Evolutionary conservation across 2,797 vertebrate genomes (phyloP).

Genomic region (Gobio occitaniae): DNA sequence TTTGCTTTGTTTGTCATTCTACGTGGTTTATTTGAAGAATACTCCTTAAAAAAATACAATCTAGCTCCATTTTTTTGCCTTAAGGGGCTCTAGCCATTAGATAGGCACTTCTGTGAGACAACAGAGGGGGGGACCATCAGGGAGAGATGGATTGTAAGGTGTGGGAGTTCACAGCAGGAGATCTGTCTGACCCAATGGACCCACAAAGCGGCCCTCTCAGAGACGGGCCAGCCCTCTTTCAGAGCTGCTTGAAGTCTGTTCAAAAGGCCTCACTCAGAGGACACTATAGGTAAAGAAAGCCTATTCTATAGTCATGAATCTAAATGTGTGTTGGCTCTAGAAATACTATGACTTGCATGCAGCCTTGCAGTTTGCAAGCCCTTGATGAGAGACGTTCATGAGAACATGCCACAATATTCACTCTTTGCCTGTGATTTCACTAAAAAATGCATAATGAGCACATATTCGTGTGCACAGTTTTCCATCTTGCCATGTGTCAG

Average conservation of each 20-base stretch:
- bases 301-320: conserved; percentile 42
- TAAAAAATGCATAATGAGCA: not conserved
- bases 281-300: conserved; percentile 45
- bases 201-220: conserved; percentile 61
- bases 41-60: conserved; percentile 34
- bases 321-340: not conserved
- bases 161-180: conserved; percentile 58
- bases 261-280: conserved; percentile 32
- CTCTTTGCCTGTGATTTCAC: not conserved
- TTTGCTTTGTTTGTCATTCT: not conserved
- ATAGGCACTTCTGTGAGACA: conserved; percentile 54
- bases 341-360: conserved; percentile 5
- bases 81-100: conserved; percentile 55
- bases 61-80: conserved; percentile 44
- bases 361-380: not conserved
- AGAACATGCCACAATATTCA: not conserved
- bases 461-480: not conserved
- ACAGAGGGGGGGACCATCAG: conserved; percentile 41
- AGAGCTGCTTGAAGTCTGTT: conserved; percentile 41
- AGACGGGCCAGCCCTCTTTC: conserved; percentile 54
- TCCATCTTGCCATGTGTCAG: not conserved
- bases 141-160: conserved; percentile 54
- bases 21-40: not conserved
- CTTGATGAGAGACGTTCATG: not conserved
- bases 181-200: conserved; percentile 56